These are phyloP conservation scores for Python bivittatus DNA, from an alignment of 2,113 vertebrate species.

Conservation along the genomic window DNA sequence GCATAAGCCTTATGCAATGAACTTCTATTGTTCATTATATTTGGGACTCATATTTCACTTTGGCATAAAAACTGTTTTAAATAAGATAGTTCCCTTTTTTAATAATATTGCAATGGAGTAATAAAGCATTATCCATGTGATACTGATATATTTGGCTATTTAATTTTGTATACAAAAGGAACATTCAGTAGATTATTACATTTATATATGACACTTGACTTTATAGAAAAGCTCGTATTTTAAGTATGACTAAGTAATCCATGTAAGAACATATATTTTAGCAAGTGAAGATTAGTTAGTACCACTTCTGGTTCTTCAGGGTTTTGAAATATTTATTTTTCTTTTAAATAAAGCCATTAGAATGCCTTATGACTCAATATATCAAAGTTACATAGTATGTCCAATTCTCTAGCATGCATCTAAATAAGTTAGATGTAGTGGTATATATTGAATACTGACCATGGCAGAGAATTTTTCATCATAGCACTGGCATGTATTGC, in stretches of 20 bases:
- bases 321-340: not conserved
- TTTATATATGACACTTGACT: not conserved
- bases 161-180: not conserved
- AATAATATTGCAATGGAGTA: not conserved
- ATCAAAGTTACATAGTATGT: not conserved
- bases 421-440: not conserved
- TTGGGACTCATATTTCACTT: too few species aligned
- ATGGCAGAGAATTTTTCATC: not conserved
- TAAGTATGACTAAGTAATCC: not conserved
- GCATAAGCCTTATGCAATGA: too few species aligned
- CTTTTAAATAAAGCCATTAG: not conserved
- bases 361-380: not conserved
- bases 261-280: too few species aligned
- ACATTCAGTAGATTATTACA: not conserved
- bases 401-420: not conserved
- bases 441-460: not conserved
- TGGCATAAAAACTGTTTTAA: too few species aligned
- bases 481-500: not conserved
- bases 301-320: not conserved
- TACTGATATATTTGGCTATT: not conserved
- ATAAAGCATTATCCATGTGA: not conserved
- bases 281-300: not conserved
- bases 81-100: too few species aligned
- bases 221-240: not conserved
- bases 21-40: too few species aligned